A percentile compares a stretch with the other conserved stretches of the same genome.
These are phyloP conservation scores for Acanthisitta chloris DNA, from an alignment of 2,113 vertebrate species.

Conservation along the genomic window DNA sequence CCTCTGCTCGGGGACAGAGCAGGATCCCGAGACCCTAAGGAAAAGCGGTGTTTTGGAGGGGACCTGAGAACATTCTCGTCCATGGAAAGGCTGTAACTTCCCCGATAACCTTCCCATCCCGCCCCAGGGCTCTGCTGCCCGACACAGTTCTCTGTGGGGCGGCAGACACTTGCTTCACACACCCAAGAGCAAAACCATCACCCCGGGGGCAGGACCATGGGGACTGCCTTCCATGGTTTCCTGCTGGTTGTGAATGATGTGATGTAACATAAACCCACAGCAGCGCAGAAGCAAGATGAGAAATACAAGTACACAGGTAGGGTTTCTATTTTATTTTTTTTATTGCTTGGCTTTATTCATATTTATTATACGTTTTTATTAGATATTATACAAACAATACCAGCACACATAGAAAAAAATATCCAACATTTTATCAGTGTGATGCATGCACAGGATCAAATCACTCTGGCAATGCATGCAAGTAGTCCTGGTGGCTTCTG, in stretches of 20 bases:
- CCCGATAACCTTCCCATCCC: rapidly evolving
- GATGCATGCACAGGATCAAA: background rate
- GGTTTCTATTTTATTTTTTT: no score
- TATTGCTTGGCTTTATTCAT: background rate
- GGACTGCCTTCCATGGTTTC: background rate
- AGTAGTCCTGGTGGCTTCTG: background rate
- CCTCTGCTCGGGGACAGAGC: rapidly evolving
- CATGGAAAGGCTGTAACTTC: background rate
- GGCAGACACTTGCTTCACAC: no score
- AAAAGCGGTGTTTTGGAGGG: background rate
- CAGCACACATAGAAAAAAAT: background rate
- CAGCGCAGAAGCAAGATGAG: rapidly evolving
- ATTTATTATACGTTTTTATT: background rate
- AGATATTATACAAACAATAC: background rate
- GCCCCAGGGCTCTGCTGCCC: rapidly evolving
- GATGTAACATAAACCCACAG: background rate
- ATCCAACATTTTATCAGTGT: background rate
- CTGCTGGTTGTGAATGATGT: background rate
- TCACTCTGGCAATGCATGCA: background rate
- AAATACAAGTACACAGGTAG: background rate
- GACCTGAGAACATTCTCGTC: rapidly evolving
- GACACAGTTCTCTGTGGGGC: no score
- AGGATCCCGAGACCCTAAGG: background rate
- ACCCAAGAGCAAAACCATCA: rapidly evolving
- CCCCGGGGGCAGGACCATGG: rapidly evolving